Evolutionary conservation across 1,140 invertebrate genomes (phyloP).

Genomic region (Apis florea): DNA sequence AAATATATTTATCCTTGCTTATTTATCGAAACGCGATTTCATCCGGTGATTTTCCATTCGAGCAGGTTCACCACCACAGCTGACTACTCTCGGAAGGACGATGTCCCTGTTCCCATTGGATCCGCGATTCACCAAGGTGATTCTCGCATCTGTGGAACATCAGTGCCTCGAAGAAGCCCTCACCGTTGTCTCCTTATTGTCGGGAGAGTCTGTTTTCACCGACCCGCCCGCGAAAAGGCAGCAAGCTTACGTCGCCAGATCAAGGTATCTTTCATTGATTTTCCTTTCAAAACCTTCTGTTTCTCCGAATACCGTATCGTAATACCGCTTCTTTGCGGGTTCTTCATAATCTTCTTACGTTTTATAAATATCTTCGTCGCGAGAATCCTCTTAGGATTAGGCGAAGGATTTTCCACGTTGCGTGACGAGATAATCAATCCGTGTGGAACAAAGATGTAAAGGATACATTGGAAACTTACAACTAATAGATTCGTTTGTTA

Average conservation of each 20-base stretch:
- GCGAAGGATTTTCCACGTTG: background rate
- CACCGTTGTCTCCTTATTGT: constrained; percentile 86
- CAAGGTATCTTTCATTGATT: constrained; percentile 63
- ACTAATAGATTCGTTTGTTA: too few species aligned
- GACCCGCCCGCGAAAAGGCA: constrained; percentile 78
- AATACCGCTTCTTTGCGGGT: background rate
- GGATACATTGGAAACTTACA: too few species aligned
- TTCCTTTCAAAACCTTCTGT: background rate
- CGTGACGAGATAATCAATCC: too few species aligned
- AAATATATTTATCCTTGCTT: too few species aligned
- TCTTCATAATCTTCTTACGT: background rate
- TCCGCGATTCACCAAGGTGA: constrained; percentile 92
- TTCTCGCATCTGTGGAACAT: constrained; percentile 88
- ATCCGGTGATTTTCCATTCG: too few species aligned
- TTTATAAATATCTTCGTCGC: background rate
- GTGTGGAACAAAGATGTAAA: too few species aligned
- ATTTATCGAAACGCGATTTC: background rate
- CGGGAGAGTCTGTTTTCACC: constrained; percentile 84
- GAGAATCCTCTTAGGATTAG: background rate
- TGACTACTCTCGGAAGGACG: constrained; percentile 90
- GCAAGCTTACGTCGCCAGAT: constrained; percentile 71
- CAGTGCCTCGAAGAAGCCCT: constrained; percentile 93
- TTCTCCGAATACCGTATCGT: background rate
- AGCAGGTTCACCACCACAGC: constrained; percentile 80
- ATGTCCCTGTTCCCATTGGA: constrained; percentile 97